Conservation (phyloP, 2,797 vertebrate species). For the Mormyrus proboscirostris region DNA sequence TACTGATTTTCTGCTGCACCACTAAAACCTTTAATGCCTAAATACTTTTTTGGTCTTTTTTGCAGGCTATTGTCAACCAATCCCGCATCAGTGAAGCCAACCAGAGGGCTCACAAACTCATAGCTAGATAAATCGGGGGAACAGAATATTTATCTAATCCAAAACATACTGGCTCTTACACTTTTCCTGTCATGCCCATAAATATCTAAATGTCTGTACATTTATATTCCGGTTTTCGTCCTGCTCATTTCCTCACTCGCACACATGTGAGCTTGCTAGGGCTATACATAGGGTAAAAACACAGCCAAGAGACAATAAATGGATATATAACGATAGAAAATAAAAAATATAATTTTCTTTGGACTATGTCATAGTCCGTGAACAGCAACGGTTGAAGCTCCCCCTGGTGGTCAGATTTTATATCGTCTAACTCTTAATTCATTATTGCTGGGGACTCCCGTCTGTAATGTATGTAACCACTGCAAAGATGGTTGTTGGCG, state of each 20-base stretch:
- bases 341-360: background rate
- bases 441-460: background rate
- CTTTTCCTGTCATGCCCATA: background rate
- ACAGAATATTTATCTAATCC: background rate
- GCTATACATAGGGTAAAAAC: background rate
- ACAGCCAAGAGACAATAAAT: background rate
- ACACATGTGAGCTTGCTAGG: background rate
- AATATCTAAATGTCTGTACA: background rate
- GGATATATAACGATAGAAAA: background rate
- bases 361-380: background rate
- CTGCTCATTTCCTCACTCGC: background rate
- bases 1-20: background rate
- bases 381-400: background rate
- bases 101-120: conserved; percentile 66
- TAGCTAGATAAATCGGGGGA: conserved; percentile 49
- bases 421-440: background rate
- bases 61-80: conserved; percentile 63
- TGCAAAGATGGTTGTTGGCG: background rate
- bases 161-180: background rate
- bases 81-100: conserved; percentile 70
- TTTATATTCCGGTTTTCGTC: background rate
- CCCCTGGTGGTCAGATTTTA: background rate
- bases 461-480: background rate
- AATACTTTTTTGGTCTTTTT: conserved; percentile 8
- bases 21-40: background rate